Evolutionary conservation across 2,113 vertebrate species (phyloP).

Genomic region (Petromus typicus): DNA sequence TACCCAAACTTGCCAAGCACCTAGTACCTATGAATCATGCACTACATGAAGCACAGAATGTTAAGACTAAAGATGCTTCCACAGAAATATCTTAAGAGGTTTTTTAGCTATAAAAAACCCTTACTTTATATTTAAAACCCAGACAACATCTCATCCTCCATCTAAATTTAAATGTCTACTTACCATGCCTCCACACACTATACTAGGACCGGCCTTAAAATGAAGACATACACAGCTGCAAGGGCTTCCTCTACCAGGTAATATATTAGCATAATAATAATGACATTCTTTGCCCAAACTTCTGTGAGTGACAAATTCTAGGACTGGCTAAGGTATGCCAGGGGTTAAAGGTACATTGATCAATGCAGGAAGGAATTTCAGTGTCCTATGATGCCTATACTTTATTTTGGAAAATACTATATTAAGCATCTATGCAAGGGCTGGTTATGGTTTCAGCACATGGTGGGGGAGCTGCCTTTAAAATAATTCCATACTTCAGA

Average conservation of each 20-base stretch:
- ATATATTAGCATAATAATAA: not conserved
- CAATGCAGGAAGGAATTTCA: not conserved
- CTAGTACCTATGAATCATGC: not conserved
- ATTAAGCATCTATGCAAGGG: not conserved
- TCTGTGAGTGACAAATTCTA: not conserved
- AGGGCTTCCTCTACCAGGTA: not conserved
- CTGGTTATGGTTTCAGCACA: not conserved
- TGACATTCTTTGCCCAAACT: not conserved
- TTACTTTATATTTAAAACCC: constrained; percentile 5
- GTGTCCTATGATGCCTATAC: not conserved
- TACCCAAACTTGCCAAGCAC: not conserved
- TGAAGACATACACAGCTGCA: not conserved
- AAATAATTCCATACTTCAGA: not conserved
- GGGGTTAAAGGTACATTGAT: not conserved
- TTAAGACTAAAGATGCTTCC: not conserved
- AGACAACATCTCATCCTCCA: not conserved
- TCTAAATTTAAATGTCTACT: constrained; percentile 8
- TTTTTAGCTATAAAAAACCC: not conserved
- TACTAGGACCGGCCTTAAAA: not conserved
- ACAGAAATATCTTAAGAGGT: not conserved
- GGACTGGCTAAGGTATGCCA: no score
- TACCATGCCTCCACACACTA: not conserved
- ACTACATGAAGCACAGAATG: not conserved
- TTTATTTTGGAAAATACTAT: not conserved
- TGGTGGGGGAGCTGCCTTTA: not conserved